Conservation (phyloP, 37 sponge, comb jelly and placozoan species). For the Haliclona indistincta region DNA sequence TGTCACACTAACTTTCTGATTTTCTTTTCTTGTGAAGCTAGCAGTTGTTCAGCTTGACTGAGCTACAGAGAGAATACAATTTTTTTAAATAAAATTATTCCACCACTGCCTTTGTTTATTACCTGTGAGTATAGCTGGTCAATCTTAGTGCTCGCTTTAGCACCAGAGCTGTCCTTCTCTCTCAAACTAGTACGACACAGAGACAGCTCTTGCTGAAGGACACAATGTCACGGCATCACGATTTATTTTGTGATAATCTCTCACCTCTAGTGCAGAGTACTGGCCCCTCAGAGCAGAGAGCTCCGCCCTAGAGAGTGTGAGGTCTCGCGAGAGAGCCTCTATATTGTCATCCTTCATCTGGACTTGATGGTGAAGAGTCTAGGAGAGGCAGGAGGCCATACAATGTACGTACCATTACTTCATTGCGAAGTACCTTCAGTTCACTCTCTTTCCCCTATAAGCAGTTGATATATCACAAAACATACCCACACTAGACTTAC, state of each 20-base stretch:
- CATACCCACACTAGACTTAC: background rate
- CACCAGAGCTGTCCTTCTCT: background rate
- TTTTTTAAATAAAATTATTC: no score
- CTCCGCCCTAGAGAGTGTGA: background rate
- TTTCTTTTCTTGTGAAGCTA: background rate
- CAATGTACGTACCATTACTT: conserved; percentile 2
- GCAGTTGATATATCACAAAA: no score
- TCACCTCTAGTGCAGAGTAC: conserved; percentile 9
- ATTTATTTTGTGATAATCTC: background rate
- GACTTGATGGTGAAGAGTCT: background rate
- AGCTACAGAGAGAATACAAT: conserved; percentile 16
- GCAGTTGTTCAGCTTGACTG: conserved; percentile 4
- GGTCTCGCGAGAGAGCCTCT: background rate
- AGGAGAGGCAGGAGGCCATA: background rate
- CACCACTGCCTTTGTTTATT: no score
- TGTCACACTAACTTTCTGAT: conserved; percentile 3
- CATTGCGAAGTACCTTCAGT: no score
- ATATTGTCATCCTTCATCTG: background rate
- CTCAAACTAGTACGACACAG: conserved; percentile 6
- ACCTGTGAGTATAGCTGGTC: no score
- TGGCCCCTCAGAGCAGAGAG: background rate
- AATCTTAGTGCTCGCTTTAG: no score
- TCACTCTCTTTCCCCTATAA: no score
- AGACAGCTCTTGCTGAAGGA: conserved; percentile 7
- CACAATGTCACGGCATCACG: background rate